Conservation (phyloP, 2,797 vertebrate genomes). For the Synanceia verrucosa region DNA sequence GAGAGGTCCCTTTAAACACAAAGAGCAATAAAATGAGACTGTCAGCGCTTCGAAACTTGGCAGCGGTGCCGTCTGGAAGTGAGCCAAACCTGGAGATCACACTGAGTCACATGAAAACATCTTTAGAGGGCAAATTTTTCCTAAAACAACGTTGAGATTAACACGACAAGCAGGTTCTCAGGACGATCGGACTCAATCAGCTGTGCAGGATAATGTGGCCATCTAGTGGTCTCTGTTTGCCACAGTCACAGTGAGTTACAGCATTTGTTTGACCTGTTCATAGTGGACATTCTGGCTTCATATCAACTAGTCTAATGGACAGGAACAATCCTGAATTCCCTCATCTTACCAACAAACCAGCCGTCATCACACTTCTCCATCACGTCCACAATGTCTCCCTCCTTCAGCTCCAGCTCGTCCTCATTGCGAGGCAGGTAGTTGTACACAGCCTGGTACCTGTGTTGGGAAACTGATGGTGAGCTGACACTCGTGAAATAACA, state of each 20-base stretch:
- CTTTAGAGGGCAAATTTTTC: neutral
- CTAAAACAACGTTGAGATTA: neutral
- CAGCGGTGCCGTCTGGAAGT: neutral
- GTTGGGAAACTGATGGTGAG: neutral
- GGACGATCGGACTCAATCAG: neutral
- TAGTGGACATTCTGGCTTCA: neutral
- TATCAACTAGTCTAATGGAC: neutral
- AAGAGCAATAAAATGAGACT: slow-evolving; percentile 10
- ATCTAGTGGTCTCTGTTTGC: slow-evolving; percentile 20
- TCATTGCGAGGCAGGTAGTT: slow-evolving; percentile 96
- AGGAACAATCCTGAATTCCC: neutral
- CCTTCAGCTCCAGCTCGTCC: slow-evolving; percentile 97
- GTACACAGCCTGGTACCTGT: slow-evolving; percentile 95
- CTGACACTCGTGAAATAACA: neutral
- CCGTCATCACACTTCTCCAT: slow-evolving; percentile 99
- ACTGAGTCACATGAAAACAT: neutral
- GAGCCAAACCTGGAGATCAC: slow-evolving; percentile 3
- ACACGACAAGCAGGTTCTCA: neutral
- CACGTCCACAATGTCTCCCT: slow-evolving; percentile 96
- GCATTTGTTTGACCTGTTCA: neutral
- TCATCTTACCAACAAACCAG: slow-evolving; percentile 96
- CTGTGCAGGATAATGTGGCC: neutral
- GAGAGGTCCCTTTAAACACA: slow-evolving; percentile 90
- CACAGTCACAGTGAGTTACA: neutral
- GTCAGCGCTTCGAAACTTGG: slow-evolving; percentile 17